phyloP scores from a whole-genome alignment of 1,140 invertebrate genomes.

The Doryteuthis pealeii region DNA sequence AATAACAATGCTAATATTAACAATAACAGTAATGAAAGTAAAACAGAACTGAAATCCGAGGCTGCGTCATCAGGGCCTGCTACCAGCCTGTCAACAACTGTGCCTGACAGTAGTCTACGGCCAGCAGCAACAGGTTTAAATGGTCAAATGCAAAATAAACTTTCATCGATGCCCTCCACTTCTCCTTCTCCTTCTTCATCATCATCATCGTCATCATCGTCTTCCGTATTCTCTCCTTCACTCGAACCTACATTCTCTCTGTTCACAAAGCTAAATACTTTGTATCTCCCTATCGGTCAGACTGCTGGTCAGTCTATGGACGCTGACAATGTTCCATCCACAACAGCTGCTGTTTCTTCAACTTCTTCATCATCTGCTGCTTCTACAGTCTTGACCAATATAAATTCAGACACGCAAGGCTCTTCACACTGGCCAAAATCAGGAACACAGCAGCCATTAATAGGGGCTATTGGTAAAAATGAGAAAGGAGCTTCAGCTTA shows the following conservation, averaged over 20 bases:
- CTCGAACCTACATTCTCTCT: neutral
- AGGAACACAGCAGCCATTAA: neutral
- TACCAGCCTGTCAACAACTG: neutral
- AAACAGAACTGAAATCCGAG: conserved; percentile 30
- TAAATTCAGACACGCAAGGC: no score
- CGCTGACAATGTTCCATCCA: neutral
- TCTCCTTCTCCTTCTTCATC: neutral
- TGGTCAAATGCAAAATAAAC: neutral
- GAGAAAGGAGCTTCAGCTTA: neutral
- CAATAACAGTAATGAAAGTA: conserved; percentile 27
- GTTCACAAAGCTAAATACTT: neutral
- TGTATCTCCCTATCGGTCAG: neutral
- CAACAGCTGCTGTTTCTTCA: neutral
- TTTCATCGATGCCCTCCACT: neutral
- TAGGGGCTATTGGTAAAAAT: neutral
- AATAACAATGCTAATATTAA: neutral
- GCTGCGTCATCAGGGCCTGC: conserved; percentile 26
- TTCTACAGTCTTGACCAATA: no score
- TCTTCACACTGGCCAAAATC: neutral
- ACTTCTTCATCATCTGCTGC: no score
- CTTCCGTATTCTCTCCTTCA: neutral
- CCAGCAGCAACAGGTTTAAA: neutral
- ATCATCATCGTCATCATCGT: neutral
- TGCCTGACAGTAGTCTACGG: neutral
- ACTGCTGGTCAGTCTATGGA: neutral